These are phyloP conservation scores for Hypomecis punctinalis DNA, from an alignment of 2,888 invertebrate species.

Conservation along the genomic window DNA sequence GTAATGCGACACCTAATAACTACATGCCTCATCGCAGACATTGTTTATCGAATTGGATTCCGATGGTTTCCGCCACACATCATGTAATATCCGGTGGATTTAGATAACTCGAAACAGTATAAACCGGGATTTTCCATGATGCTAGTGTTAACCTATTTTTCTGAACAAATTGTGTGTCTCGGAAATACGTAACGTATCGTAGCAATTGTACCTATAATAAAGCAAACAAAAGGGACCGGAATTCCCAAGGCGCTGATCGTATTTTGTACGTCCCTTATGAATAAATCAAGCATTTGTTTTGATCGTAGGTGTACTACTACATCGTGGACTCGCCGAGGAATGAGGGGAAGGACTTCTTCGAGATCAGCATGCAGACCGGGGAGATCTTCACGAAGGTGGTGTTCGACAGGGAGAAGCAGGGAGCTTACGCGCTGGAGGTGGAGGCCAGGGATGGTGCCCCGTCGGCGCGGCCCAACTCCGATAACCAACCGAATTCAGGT, in stretches of 20 bases:
- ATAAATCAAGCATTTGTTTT: slow-evolving; percentile 54
- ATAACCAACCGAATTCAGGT: slow-evolving; percentile 98
- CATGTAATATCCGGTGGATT: slow-evolving; percentile 37
- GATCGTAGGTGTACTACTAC: slow-evolving; percentile 94
- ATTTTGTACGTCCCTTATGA: slow-evolving; percentile 53
- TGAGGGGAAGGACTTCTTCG: slow-evolving; percentile 97
- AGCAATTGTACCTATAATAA: slow-evolving; percentile 46
- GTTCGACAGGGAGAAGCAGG: slow-evolving; percentile 99
- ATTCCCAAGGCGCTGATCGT: slow-evolving; percentile 51
- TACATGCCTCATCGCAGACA: slow-evolving; percentile 10
- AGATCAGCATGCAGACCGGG: slow-evolving; percentile 97
- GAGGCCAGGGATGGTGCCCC: slow-evolving; percentile 98
- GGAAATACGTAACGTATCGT: slow-evolving; percentile 42
- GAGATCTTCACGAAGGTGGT: slow-evolving; percentile 97
- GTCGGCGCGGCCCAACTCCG: slow-evolving; percentile 97
- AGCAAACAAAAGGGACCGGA: slow-evolving; percentile 53
- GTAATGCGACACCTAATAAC: neutral
- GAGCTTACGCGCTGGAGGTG: slow-evolving; percentile 98
- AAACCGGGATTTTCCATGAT: slow-evolving; percentile 37
- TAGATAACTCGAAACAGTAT: slow-evolving; percentile 30
- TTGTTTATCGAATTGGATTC: slow-evolving; percentile 29
- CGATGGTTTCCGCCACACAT: slow-evolving; percentile 33
- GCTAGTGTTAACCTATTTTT: slow-evolving; percentile 41
- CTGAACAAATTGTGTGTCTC: slow-evolving; percentile 40
- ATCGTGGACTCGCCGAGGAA: slow-evolving; percentile 96